phyloP scores from a whole-genome alignment of 2,888 invertebrate species.

The Eurois occulta region DNA sequence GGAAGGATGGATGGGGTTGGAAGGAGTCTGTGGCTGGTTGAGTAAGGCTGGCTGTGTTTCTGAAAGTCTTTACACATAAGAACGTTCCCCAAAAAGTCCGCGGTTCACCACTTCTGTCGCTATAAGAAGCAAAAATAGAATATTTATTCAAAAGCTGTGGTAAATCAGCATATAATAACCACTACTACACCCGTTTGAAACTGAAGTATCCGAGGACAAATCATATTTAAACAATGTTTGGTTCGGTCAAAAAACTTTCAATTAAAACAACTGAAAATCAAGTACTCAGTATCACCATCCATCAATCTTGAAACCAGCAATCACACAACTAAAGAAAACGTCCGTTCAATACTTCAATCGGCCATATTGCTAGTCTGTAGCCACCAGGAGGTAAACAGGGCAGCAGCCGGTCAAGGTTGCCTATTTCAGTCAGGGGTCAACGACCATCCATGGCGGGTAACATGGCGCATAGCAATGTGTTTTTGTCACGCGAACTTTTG shows the following conservation, averaged over 20 bases:
- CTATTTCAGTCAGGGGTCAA: constrained; percentile 83
- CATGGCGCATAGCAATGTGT: constrained; percentile 69
- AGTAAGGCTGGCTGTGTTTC: too few relatives aligned
- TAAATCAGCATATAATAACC: not conserved
- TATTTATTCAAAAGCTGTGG: not conserved
- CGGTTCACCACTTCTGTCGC: not conserved
- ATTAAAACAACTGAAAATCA: constrained; percentile 2
- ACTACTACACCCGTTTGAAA: not conserved
- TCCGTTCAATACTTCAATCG: constrained; percentile 6
- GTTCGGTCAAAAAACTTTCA: not conserved
- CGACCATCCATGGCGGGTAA: constrained; percentile 71
- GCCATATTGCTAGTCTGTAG: constrained; percentile 12
- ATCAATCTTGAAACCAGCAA: constrained; percentile 15
- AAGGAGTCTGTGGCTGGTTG: too few relatives aligned
- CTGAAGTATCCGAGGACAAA: not conserved
- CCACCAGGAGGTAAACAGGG: constrained; percentile 70
- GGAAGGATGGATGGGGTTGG: too few relatives aligned
- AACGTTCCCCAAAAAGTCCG: not conserved
- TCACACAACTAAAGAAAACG: constrained; percentile 8
- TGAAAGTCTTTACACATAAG: not conserved
- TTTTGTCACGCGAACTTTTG: constrained; percentile 79
- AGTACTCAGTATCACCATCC: constrained; percentile 31
- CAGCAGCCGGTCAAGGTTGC: constrained; percentile 85
- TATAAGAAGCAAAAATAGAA: not conserved
- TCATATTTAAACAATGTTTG: not conserved